Evolutionary conservation across 2,113 vertebrate species (phyloP).

Genomic region (Syngnathus floridae): DNA sequence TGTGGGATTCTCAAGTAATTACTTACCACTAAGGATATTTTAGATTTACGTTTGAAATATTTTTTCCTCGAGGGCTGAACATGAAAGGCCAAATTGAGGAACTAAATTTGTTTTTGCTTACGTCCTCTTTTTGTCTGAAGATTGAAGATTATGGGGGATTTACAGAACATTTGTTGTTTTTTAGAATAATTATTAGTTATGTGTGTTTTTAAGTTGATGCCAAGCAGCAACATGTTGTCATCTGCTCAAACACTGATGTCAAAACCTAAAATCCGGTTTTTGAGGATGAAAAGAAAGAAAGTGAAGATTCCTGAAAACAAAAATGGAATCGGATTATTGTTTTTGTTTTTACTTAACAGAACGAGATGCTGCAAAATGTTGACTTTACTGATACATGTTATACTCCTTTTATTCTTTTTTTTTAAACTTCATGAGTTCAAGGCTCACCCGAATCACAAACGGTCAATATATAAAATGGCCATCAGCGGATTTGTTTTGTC

Average conservation of each 20-base stretch:
- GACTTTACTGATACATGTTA: neutral
- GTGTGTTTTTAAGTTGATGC: conserved; percentile 44
- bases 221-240: conserved; percentile 47
- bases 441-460: neutral
- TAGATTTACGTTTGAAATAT: conserved; percentile 24
- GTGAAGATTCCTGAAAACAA: conserved; percentile 38
- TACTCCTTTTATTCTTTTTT: too few species aligned
- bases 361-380: neutral
- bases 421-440: neutral
- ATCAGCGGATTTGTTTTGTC: conserved; percentile 9
- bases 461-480: neutral
- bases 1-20: conserved; percentile 42
- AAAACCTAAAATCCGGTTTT: conserved; percentile 38
- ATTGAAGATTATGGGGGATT: conserved; percentile 61
- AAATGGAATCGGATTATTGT: conserved; percentile 10
- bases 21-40: conserved; percentile 26
- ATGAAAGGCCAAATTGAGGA: conserved; percentile 48
- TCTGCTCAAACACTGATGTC: conserved; percentile 34
- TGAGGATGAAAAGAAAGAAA: conserved; percentile 33
- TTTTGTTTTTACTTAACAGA: neutral
- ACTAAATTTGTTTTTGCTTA: conserved; percentile 51
- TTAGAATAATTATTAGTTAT: conserved; percentile 31
- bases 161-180: conserved; percentile 30
- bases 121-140: conserved; percentile 36
- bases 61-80: conserved; percentile 36